Base-by-base conservation (phyloP, 2,113 vertebrate species). In the Mugil cephalus region DNA sequence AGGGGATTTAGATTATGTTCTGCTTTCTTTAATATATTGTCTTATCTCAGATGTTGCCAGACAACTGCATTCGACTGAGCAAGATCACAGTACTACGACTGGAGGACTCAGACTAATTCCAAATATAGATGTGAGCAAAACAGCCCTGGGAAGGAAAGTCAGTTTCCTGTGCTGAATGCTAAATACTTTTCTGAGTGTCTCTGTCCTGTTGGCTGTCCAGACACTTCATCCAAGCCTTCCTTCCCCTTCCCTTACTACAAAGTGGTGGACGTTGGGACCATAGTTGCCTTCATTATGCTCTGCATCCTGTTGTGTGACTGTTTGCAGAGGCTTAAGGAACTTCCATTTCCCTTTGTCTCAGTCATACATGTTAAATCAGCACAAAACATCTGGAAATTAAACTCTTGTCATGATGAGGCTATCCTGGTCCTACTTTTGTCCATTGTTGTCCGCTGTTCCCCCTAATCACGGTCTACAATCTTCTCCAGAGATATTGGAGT, bases 271-370 rank as follows among this genome's bases (percentile, higher is more conserved):
- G 18, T 52, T 39, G 66, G 52, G 82, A 62, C 24, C 76, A 74
- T 51, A 24, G 55, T 66, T 67, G 61, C 79, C 59, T 34, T 46
- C 50, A 84, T 88, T 83, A 75, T 46, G 18, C 38, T 46, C 42
- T 14, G 45, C 76, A 86, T 93, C 92, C 92, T 94, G 92, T 92
- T 90, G 64, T 89, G 83, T 19, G 51, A 51, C 35, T 34, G 10
- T 79, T 78, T 74, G 54, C 69, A 9, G 34, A 39, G 13, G 43
- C 67, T 74, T 35, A 52, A 76, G 70, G 69, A 83, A 82, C 90
- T 83, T 59, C 68, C 53, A 55, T 78, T 78, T 88, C 79, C 78
- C 51, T 64, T 46, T 69, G 73, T 87, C 66, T 77, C 60, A 7
- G 53, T 42, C 55, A n/a, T 58, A 45, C 17, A 24, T 48, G 46